Base-by-base conservation (phyloP, 1,140 invertebrate genomes). In the Drosophila grimshawi region DNA sequence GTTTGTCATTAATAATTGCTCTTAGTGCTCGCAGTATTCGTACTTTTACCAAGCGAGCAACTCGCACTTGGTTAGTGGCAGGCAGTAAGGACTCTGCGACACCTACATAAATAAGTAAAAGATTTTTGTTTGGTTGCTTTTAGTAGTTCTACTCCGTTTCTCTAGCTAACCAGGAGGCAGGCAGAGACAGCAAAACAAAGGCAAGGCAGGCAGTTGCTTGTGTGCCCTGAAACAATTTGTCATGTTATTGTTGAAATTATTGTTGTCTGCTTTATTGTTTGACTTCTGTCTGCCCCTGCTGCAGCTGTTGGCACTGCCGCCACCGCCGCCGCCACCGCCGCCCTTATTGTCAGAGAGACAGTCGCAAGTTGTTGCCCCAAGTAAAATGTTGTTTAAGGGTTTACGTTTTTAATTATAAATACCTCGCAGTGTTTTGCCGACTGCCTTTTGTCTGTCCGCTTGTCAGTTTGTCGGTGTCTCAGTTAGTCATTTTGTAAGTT, bases 361-460 rank as follows among this genome's bases (percentile, higher is more conserved):
- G 37, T 71, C 39, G 67, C 45, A 35, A 76, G 46, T 52, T 70
- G 59, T 65, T 39, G 64, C 72, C 79, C 46, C 43, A 37, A 75
- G 80, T 63, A 45, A 69, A 83, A 83, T 68, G 62, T 86, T 85
- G 75, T 80, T 85, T 72, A 86, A 82, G 83, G 78, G 81, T 67
- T 82, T 73, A 80, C 65, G 86, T 86, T 86, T 86, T 86, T 86
- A 86, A 86, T 86, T 86, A 88, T 83, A 83, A 88, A 86, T 86
- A 83, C 83, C 82, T 76, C 19, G 37, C 72, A 88, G 82, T 41
- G 41, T 65, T 78, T 59, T 49, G 37, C 41, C 64, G 32, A 43
- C 64, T 76, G 76, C 37, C 67, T 66, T 56, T 80, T 64, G 67
- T 70, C 43, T 4, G 76, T 76, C 46, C 8, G 59, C 52, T 19